These are phyloP conservation scores for Melanogrammus aeglefinus DNA, from an alignment of 2,797 vertebrate genomes.

Conservation along the genomic window DNA sequence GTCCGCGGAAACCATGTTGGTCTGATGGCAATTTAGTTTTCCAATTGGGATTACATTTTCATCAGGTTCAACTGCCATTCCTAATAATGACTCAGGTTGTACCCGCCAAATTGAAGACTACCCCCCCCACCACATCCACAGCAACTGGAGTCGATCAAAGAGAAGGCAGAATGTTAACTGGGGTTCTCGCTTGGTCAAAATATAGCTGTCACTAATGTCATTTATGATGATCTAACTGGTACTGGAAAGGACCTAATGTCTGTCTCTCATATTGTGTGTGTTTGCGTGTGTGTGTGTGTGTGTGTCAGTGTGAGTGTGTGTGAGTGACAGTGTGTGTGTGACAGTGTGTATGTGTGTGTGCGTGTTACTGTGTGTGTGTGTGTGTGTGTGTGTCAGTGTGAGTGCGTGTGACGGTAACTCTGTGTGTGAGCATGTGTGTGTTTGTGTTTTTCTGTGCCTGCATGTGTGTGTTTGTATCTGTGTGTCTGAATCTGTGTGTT, in stretches of 20 bases:
- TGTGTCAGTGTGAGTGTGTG: conserved; percentile 6
- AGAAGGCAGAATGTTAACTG: conserved; percentile 77
- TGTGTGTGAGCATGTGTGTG: conserved; percentile 5
- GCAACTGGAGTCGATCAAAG: conserved; percentile 70
- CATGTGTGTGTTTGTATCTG: not conserved
- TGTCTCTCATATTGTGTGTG: too few relatives aligned
- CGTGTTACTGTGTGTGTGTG: not conserved
- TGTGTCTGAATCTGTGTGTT: not conserved
- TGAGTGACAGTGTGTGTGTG: conserved; percentile 4
- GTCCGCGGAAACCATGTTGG: conserved; percentile 94
- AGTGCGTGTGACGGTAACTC: conserved; percentile 9
- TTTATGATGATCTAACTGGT: conserved; percentile 31
- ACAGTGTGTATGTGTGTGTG: not conserved
- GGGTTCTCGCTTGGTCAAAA: conserved; percentile 40
- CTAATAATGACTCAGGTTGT: conserved; percentile 94
- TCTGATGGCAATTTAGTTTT: conserved; percentile 99
- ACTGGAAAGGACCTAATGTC: conserved; percentile 8
- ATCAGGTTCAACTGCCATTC: conserved; percentile 99
- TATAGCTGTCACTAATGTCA: conserved; percentile 30
- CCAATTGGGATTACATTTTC: conserved; percentile 99
- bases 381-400: not conserved
- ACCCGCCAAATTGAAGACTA: conserved; percentile 90
- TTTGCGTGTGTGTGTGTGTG: not conserved
- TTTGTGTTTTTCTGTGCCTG: not conserved
- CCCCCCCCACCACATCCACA: conserved; percentile 34